Evolutionary conservation across 2,888 invertebrate genomes (phyloP), one percentile per base, ranked within the genome.

Genomic region (Druceiella hillmani): DNA sequence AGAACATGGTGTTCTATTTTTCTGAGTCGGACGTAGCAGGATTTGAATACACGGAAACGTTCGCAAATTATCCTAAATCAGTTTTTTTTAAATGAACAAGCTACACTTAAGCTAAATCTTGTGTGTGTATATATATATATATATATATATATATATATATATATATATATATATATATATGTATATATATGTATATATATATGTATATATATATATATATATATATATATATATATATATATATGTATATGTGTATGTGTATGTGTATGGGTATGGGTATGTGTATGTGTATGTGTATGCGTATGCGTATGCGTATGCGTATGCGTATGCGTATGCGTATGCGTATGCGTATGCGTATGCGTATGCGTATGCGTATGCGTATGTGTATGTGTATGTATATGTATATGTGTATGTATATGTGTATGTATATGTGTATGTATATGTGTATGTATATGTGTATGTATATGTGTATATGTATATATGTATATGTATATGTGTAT

Each of bases 171-270:
- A 20, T 20, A 20, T 17, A 28, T 33, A 11, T 10, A 10, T 12
- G 24, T 30, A 30, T 30, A 30, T 30, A 30, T 30, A 30, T 30
- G 15, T 30, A 30, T 30, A 30, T 30, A 30, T 30, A 30, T 30
- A 30, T 30, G 15, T 30, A 30, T 30, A 30, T 30, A 30, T 30
- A 30, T 30, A 30, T 30, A 30, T 30, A 30, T 30, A 30, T 30
- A 30, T 30, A 30, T 30, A 30, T 30, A 7, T 12, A 13, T 13
- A 30, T 12, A 13, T 30, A 30, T 7, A 30, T 12, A 13, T 30
- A 30, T 30, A 30, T 30, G 15, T 30, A 30, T 30, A 30, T 30
- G 12, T 30, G 15, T 30, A 15, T 30, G 15, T 30, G 12, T 15
- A 30, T 30, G 12, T 30, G 15, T 30, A 15, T 30, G 15, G 11